A percentile compares a stretch with the other conserved stretches of the same genome.
Conservation (phyloP, 2,113 vertebrate genomes). For the Sturnira hondurensis region DNA sequence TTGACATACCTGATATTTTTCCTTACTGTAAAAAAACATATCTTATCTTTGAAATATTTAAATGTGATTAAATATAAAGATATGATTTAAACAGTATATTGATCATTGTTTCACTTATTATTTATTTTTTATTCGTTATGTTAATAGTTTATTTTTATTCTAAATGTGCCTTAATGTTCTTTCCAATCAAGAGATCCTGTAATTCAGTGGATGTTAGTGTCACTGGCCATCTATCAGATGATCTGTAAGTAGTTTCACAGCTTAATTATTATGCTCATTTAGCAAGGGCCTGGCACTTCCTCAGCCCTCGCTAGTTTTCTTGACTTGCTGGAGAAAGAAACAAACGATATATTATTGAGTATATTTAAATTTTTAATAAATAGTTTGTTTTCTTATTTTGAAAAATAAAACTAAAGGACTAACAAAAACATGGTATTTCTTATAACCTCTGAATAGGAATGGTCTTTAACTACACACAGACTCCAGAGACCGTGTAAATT, state of each 20-base stretch:
- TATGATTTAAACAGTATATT: neutral
- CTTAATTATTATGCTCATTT: neutral
- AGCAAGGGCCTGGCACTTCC: neutral
- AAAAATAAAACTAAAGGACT: neutral
- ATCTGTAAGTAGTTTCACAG: neutral
- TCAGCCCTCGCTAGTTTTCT: neutral
- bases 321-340: constrained; percentile 5
- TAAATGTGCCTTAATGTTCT: neutral
- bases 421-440: neutral
- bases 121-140: neutral
- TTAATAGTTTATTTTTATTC: neutral
- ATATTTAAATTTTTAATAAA: neutral
- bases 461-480: neutral
- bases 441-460: neutral
- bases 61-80: neutral
- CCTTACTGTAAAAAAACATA: neutral
- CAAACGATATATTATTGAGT: neutral
- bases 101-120: neutral
- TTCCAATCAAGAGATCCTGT: neutral
- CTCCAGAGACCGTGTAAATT: neutral
- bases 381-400: neutral
- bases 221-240: neutral
- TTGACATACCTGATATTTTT: neutral
- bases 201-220: neutral
- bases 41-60: constrained; percentile 3